A percentile compares a stretch with the other conserved stretches of the same genome.
These are phyloP conservation scores for Vidua macroura DNA, from an alignment of 2,113 vertebrate species.

Conservation along the genomic window DNA sequence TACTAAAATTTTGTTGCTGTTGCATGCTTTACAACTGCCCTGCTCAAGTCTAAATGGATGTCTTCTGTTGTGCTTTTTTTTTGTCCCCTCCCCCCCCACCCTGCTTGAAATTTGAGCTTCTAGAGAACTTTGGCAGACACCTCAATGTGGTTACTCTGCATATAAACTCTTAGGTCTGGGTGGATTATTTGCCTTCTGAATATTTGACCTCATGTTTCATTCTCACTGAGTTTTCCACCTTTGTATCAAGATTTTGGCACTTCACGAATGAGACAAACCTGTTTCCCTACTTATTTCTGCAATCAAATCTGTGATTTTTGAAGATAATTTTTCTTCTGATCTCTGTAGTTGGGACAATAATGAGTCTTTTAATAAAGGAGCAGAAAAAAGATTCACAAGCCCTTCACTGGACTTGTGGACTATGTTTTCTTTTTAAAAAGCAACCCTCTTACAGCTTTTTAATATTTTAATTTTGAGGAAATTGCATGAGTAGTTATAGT, in stretches of 20 bases:
- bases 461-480: neutral
- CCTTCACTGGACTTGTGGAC: neutral
- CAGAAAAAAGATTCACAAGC: neutral
- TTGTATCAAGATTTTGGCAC: neutral
- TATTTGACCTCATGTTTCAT: slow-evolving; percentile 2
- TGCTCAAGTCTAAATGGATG: neutral
- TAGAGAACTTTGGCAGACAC: neutral
- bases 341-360: neutral
- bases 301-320: neutral
- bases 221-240: neutral
- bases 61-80: neutral
- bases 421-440: neutral
- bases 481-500: neutral
- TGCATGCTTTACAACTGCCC: neutral
- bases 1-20: neutral
- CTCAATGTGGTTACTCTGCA: neutral
- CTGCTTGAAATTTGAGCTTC: neutral
- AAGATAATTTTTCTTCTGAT: neutral
- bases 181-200: slow-evolving; percentile 44
- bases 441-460: neutral
- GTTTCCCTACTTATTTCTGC: neutral
- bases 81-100: too few species aligned
- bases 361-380: neutral
- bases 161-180: neutral
- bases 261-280: neutral